Base-by-base conservation (phyloP, 2,113 vertebrate genomes). In the Dicrurus megarhynchus region DNA sequence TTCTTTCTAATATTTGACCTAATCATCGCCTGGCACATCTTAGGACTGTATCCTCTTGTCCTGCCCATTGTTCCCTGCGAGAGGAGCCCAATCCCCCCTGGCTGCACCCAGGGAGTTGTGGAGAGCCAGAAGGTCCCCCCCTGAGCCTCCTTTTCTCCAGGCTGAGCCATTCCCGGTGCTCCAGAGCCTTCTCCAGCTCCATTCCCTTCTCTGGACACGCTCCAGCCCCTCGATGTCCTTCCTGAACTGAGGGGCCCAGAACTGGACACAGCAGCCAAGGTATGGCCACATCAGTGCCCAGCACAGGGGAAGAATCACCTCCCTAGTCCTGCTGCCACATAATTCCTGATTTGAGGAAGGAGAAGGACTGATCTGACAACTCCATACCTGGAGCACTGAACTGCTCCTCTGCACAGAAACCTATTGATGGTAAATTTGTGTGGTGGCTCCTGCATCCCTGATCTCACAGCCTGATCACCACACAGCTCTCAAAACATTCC, bases 1-100 rank as follows among this genome's bases (percentile, higher is more conserved):
- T 47, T 47, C 41, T 47, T 37, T 26, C 61, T 19, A 41, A 27
- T 55, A 35, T 32, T n/a, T 26, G 39, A 61, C 11, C 20, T 47
- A 26, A 89, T 35, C 53, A 8, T 47, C 28, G 39, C 28, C 26
- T 53, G 47, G 30, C 28, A 41, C 14, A 55, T 7, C 10, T 32
- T 27, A 41, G 35, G 39, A 26, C 14, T 0, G 1, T 7, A 12
- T 53, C 55, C 55, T 27, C 47, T 69, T 7, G 5, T 83, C 41
- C n/a, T 41, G 8, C 14, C 28, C 28, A 23, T 42, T 52, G 53
- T 26, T 82, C 28, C 5, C 11, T 12, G 53, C 13, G 1, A 46
- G 69, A 16, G 67, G 60, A 67, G 69, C 16, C 42, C 1, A 1
- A 12, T 0, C 2, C 20, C 4, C 9, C 5, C 3, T 7, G 21